A percentile compares a stretch with the other conserved stretches of the same genome.
Conservation (phyloP, 2,113 vertebrate species). For the Zosterops lateralis region DNA sequence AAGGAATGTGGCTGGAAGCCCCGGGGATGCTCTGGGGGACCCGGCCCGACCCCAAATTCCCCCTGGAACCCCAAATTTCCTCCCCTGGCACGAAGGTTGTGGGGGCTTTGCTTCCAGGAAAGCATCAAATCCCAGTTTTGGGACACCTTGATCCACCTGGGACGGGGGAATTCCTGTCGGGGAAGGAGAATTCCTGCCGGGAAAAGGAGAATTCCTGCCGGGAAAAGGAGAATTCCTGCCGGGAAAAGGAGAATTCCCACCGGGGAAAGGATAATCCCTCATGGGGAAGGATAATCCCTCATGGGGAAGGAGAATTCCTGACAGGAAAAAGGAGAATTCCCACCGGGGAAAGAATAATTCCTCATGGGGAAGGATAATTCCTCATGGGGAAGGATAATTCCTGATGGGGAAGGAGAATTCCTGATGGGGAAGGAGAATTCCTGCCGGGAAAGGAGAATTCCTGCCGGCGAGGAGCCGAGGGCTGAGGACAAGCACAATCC, state of each 20-base stretch:
- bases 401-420: neutral
- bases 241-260: neutral
- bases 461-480: neutral
- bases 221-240: neutral
- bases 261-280: neutral
- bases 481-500: neutral
- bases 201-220: neutral
- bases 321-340: neutral
- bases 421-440: neutral
- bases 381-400: neutral
- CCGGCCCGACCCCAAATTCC: too few relatives aligned
- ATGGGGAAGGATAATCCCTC: neutral
- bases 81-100: rapidly evolving
- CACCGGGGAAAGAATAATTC: neutral
- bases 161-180: neutral
- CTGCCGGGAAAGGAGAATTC: neutral
- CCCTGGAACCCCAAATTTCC: neutral
- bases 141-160: neutral
- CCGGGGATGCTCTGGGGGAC: neutral
- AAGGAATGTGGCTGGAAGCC: neutral
- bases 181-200: neutral
- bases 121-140: neutral
- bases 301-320: neutral
- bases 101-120: neutral
- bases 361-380: neutral